A percentile compares a stretch with the other conserved stretches of the same genome.
Evolutionary conservation across 2,888 invertebrate genomes (phyloP).

Genomic region (Trichopria drosophilae): DNA sequence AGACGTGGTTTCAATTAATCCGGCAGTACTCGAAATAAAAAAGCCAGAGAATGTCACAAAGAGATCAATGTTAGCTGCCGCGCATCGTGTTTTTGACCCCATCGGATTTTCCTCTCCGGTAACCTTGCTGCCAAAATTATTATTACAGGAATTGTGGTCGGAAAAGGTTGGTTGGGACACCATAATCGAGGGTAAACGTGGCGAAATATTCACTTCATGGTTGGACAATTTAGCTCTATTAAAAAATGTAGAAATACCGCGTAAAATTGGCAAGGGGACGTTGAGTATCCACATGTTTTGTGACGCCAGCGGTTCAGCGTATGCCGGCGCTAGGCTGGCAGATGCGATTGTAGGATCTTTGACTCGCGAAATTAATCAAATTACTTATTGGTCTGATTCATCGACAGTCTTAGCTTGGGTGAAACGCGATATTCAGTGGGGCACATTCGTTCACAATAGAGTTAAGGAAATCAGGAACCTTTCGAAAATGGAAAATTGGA

Average conservation of each 20-base stretch:
- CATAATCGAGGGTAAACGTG: background rate
- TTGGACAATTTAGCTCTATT: conserved; percentile 27
- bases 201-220: conserved; percentile 20
- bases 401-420: conserved; percentile 40
- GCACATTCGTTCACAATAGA: conserved; percentile 40
- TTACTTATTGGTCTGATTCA: conserved; percentile 42
- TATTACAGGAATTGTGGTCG: conserved; percentile 1
- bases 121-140: no score
- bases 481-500: conserved; percentile 33
- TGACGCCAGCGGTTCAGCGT: no score
- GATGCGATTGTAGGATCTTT: conserved; percentile 5
- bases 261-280: no score
- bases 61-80: conserved; percentile 5
- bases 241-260: conserved; percentile 27
- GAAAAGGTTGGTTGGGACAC: conserved; percentile 12
- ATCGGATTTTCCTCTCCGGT: no score
- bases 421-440: conserved; percentile 34
- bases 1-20: conserved; percentile 6
- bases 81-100: conserved; percentile 15
- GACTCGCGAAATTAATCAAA: conserved; percentile 6
- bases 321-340: conserved; percentile 37
- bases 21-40: background rate
- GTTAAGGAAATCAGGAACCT: conserved; percentile 38
- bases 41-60: conserved; percentile 8
- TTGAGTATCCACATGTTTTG: no score